These are phyloP conservation scores for Amiota minor DNA, from an alignment of 2,888 invertebrate species.

Conservation along the genomic window DNA sequence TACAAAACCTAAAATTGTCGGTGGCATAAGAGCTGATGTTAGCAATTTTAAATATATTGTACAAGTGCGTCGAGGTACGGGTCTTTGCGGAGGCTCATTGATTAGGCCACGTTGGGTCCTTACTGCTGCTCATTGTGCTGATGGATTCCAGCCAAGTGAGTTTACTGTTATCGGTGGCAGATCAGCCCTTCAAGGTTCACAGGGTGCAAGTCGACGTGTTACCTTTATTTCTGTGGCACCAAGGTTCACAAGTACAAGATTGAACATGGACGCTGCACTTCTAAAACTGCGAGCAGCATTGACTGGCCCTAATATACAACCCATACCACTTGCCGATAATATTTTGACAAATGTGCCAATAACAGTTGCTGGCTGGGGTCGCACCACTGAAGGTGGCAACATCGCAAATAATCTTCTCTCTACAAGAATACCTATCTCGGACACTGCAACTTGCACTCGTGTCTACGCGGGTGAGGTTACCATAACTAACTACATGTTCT, in stretches of 20 bases:
- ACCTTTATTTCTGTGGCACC: conserved; percentile 43
- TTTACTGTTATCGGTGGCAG: conserved; percentile 52
- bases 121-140: conserved; percentile 61
- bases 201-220: conserved; percentile 41
- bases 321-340: conserved; percentile 52
- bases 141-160: conserved; percentile 29
- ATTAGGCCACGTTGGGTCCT: conserved; percentile 56
- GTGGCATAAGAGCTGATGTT: conserved; percentile 46
- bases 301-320: conserved; percentile 50
- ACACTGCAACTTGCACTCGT: conserved; percentile 39
- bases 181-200: conserved; percentile 41
- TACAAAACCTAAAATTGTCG: conserved; percentile 52
- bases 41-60: conserved; percentile 54
- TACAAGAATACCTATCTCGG: conserved; percentile 51
- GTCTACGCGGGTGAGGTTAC: conserved; percentile 41
- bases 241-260: conserved; percentile 48
- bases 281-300: conserved; percentile 48
- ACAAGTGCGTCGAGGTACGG: conserved; percentile 43
- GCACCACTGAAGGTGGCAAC: conserved; percentile 31
- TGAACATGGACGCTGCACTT: conserved; percentile 60
- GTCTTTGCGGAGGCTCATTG: conserved; percentile 57
- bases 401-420: conserved; percentile 49
- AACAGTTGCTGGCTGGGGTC: conserved; percentile 59
- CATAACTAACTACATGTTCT: conserved; percentile 64
- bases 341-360: conserved; percentile 46